Base-by-base conservation (phyloP, 2,797 vertebrate species). In the Paratrypauchen microcephalus region DNA sequence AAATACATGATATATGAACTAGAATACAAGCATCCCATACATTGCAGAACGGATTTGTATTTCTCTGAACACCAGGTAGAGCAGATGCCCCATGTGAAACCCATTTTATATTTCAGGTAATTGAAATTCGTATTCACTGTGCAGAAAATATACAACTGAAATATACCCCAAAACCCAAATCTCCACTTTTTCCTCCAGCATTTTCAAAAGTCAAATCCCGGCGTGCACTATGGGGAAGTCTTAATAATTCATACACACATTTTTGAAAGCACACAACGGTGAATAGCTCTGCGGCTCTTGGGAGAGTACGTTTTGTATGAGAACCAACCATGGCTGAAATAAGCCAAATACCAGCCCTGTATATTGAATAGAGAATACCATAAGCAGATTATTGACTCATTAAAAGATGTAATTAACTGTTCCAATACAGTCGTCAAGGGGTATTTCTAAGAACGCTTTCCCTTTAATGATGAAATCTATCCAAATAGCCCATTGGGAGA, bases 161-260 rank as follows among this genome's bases (percentile, higher is more conserved):
- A 52, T 8, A 21, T 3, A 3, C 19, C 52, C 56, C 30, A 48
- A 28, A 69, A 71, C 65, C 61, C 57, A 59, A 68, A 55, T 66
- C 32, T 65, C 54, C 9, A 3, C 67, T 57, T 61, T 66, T 41
- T 50, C 59, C 1, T 12, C 73, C 59, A n/a, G 74, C 71, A 57
- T 68, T 30, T 26, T 23, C 5, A 36, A 54, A 71, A 73, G 78
- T 73, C 58, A 75, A 71, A 75, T 61, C 55, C 0, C 2, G 30
- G 60, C 68, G 32, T 60, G 70, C 70, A 63, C 65, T 73, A 60
- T 69, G 68, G 47, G 62, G 23, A 66, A 47, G 73, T 65, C 60
- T 70, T 64, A 78, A 76, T 78, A 59, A 80, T 80, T 79, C 32
- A 80, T 65, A 75, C 58, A 52, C 5, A 19, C 66, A 68, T 23